Evolutionary conservation across 2,888 invertebrate species (phyloP).

Genomic region (Drosophila leonis): DNA sequence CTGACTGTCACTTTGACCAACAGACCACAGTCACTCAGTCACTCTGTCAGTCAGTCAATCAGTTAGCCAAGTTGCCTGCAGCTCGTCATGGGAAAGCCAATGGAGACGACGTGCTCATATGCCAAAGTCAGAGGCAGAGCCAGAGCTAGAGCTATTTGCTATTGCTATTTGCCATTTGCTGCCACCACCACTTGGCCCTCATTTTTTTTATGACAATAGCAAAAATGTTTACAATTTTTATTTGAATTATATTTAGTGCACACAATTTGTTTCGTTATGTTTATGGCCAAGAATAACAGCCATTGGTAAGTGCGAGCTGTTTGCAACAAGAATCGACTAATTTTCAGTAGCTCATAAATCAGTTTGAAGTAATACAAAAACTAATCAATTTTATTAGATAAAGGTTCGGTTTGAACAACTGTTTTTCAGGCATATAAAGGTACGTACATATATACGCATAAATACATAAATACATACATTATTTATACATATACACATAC

Average conservation of each 20-base stretch:
- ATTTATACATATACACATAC: no score
- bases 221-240: slow-evolving; percentile 20
- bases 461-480: neutral
- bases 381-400: neutral
- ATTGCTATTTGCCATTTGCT: slow-evolving; percentile 15
- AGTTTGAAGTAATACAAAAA: neutral
- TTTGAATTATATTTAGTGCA: slow-evolving; percentile 14
- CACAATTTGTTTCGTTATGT: slow-evolving; percentile 18
- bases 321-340: neutral
- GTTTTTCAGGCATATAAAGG: neutral
- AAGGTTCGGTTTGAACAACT: neutral
- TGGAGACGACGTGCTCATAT: slow-evolving; percentile 15
- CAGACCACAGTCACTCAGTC: slow-evolving; percentile 18
- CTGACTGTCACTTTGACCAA: slow-evolving; percentile 14
- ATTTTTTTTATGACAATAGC: slow-evolving; percentile 35
- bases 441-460: neutral
- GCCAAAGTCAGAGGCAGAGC: neutral
- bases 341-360: slow-evolving; percentile 1
- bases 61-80: slow-evolving; percentile 12
- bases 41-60: slow-evolving; percentile 18
- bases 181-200: slow-evolving; percentile 13
- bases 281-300: neutral
- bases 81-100: slow-evolving; percentile 45
- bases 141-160: neutral
- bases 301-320: neutral